Evolutionary conservation across 2,888 invertebrate genomes (phyloP), one percentile per base, ranked within the genome.

Genomic region (Lasioglossum leucozonium): DNA sequence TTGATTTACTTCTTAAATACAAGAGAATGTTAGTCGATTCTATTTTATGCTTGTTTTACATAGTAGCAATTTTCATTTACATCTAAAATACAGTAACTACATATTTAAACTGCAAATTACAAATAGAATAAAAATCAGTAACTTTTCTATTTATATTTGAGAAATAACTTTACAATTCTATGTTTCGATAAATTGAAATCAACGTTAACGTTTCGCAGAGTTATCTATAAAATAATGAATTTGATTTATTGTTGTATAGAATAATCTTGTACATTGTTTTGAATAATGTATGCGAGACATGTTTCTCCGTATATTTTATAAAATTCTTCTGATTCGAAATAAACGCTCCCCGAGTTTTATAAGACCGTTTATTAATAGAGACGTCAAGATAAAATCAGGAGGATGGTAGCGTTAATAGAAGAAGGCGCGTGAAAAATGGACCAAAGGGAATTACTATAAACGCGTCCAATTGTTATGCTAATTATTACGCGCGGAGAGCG

Each of bases 351-450:
- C 40, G 62, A 42, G 26, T 47, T 55, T 58, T 37, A 13, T 44
- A 69, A 80, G 80, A 87, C 62, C 74, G 51, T 83, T 77, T 76
- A 86, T 51, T 77, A 77, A 84, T 67, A 47, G 62, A 79, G 40
- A 72, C 26, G 84, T 82, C 84, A 51, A 84, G 84, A 87, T 87
- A 87, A 77, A 22, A 84, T 84, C 80, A 55, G 2, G 4, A 51
- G 51, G 42, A 75, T 44, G 16, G 30, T 26, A 47, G 51, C 4
- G 47, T 71, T 62, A 79, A 75, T 62, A 51, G 51, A 47, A 65
- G n/a, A 16, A 26, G 51, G 13, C 71, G 40, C 18, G 34, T 80
- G 82, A 82, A 65, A 82, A 80, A 82, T 82, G 58, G 13, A 44
- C 30, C 40, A 40, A 71, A 77, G 10, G 30, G 44, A 72, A 78